These are phyloP conservation scores for Drosophila ironensis DNA, from an alignment of 1,140 invertebrate species.

Conservation along the genomic window DNA sequence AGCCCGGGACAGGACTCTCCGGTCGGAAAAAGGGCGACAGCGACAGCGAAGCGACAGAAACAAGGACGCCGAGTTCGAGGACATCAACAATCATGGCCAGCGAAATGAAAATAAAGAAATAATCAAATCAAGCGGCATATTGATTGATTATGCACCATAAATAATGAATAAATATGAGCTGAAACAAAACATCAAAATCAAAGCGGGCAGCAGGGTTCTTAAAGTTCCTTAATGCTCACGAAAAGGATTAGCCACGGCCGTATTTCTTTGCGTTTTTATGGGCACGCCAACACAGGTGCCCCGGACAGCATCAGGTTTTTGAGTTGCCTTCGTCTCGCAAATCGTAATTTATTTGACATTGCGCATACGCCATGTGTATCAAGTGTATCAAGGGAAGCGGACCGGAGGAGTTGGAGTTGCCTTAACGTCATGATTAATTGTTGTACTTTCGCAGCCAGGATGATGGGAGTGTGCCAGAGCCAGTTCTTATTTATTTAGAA, in stretches of 20 bases:
- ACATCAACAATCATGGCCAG: slow-evolving; percentile 72
- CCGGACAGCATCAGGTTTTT: slow-evolving; percentile 7
- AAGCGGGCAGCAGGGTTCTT: no score
- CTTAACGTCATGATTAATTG: slow-evolving; percentile 76
- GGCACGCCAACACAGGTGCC: slow-evolving; percentile 20
- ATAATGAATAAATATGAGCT: slow-evolving; percentile 67
- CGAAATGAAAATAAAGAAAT: slow-evolving; percentile 75
- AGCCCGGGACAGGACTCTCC: slow-evolving; percentile 3
- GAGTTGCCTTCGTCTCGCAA: slow-evolving; percentile 17
- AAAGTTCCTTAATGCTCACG: no score
- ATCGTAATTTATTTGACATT: slow-evolving; percentile 76
- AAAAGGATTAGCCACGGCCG: slow-evolving; percentile 33
- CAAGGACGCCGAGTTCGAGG: slow-evolving; percentile 36
- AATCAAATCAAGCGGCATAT: slow-evolving; percentile 79
- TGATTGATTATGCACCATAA: slow-evolving; percentile 76
- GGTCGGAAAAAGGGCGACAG: slow-evolving; percentile 7
- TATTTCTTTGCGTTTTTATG: not conserved
- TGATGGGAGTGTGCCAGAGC: not conserved
- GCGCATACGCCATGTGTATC: slow-evolving; percentile 67
- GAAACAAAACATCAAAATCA: slow-evolving; percentile 3
- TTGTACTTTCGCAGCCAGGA: slow-evolving; percentile 22
- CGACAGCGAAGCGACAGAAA: slow-evolving; percentile 18
- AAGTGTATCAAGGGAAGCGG: slow-evolving; percentile 34
- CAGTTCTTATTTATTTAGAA: slow-evolving; percentile 66
- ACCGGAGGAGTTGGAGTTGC: slow-evolving; percentile 48